Evolutionary conservation across 2,797 vertebrate genomes (phyloP).

Genomic region (Miopithecus talapoin): DNA sequence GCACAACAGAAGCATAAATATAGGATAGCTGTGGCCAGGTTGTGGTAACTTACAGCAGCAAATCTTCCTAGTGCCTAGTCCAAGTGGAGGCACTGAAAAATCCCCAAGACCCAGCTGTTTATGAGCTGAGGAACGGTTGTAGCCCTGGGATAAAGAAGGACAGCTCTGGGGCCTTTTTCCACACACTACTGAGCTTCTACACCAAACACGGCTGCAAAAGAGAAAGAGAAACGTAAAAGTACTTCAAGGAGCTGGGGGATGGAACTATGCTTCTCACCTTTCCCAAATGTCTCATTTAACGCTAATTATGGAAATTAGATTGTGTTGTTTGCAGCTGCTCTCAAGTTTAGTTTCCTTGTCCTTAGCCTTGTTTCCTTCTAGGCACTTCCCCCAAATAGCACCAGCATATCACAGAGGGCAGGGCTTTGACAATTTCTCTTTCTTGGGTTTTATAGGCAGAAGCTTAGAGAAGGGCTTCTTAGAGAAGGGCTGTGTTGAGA

Average conservation of each 20-base stretch:
- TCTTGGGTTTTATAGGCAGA: background rate
- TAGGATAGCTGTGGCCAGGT: background rate
- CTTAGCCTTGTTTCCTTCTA: slow-evolving; percentile 21
- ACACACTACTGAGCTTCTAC: background rate
- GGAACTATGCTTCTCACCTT: background rate
- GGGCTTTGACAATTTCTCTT: background rate
- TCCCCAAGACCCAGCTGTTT: background rate
- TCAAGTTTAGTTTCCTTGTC: background rate
- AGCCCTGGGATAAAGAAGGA: background rate
- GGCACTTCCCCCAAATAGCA: background rate
- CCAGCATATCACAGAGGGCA: background rate
- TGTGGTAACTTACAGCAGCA: background rate
- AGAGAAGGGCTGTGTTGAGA: background rate
- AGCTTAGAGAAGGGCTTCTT: background rate
- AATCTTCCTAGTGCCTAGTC: background rate
- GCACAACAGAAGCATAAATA: background rate
- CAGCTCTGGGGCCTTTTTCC: background rate
- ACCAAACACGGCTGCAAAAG: background rate
- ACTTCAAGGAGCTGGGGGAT: background rate
- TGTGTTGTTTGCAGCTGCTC: slow-evolving; percentile 33
- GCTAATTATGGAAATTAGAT: slow-evolving; percentile 51
- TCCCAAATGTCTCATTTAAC: slow-evolving; percentile 39
- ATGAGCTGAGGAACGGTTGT: background rate
- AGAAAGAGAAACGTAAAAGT: background rate
- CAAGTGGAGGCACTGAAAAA: background rate